Percentiles rank a stretch among this genome's conserved stretches.
These are phyloP conservation scores for Drosophila mojavensis DNA, from an alignment of 1,140 invertebrate species.

Conservation along the genomic window DNA sequence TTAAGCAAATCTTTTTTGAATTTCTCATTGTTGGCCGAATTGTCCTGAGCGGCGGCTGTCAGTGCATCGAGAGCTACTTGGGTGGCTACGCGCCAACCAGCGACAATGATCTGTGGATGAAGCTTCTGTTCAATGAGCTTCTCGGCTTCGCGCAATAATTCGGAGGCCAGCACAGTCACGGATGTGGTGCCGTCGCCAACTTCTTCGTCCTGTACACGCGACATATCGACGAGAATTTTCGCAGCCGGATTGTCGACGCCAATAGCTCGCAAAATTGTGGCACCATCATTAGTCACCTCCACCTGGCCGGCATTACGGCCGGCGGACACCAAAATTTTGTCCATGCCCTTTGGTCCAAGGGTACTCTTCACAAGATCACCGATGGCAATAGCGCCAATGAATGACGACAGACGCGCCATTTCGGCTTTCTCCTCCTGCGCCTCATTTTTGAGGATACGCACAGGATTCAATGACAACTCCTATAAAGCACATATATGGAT, in stretches of 20 bases:
- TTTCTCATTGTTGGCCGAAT: conserved; percentile 91
- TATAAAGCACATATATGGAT: conserved; percentile 36
- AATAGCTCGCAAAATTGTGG: conserved; percentile 98
- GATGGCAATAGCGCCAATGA: conserved; percentile 99
- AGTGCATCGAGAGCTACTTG: conserved; percentile 93
- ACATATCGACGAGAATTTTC: conserved; percentile 99
- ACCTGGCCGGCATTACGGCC: conserved; percentile 93
- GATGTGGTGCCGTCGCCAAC: conserved; percentile 99
- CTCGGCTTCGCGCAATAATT: conserved; percentile 97
- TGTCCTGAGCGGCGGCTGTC: conserved; percentile 90
- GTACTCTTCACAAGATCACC: conserved; percentile 99
- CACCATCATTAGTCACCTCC: conserved; percentile 99
- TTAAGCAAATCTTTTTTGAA: conserved; percentile 97
- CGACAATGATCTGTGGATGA: conserved; percentile 99
- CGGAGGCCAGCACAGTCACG: conserved; percentile 98
- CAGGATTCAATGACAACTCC: conserved; percentile 95
- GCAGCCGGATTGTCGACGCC: conserved; percentile 99
- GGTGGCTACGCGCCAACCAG: conserved; percentile 96
- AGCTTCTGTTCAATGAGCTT: conserved; percentile 96
- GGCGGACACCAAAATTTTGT: conserved; percentile 97
- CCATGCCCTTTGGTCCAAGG: conserved; percentile 99
- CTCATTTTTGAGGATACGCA: conserved; percentile 96
- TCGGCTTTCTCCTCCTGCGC: conserved; percentile 99
- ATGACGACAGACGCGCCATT: conserved; percentile 97
- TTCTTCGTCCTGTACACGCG: conserved; percentile 99